Conservation (phyloP, 2,113 vertebrate genomes). For the Oreocharis arfaki region DNA sequence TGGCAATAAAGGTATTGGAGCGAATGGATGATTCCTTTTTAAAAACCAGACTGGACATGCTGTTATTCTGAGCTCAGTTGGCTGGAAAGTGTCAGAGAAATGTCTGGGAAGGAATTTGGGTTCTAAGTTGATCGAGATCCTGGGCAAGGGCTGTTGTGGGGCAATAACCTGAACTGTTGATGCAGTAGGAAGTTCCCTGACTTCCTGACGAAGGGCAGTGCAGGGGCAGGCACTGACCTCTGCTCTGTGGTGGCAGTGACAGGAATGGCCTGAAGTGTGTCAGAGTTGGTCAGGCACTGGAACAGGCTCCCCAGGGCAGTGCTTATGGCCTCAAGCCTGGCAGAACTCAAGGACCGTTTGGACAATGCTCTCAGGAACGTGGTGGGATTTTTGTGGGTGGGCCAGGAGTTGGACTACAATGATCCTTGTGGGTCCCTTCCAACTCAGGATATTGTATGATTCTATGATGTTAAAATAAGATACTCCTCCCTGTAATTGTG, state of each 20-base stretch:
- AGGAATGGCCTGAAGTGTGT: background rate
- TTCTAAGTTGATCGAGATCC: background rate
- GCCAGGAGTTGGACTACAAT: background rate
- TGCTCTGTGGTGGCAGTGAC: background rate
- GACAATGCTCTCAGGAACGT: fast-evolving
- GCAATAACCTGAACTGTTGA: background rate
- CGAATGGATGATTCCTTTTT: background rate
- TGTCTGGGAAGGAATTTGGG: background rate
- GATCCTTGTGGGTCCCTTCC: background rate
- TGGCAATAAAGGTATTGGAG: background rate
- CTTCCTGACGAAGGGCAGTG: background rate
- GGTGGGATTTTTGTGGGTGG: background rate
- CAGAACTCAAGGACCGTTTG: background rate
- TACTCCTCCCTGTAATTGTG: background rate
- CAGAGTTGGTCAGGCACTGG: background rate
- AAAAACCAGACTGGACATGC: background rate
- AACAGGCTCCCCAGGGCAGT: background rate
- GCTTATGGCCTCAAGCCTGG: background rate
- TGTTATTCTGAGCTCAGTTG: background rate
- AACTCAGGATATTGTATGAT: background rate
- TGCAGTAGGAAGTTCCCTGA: background rate
- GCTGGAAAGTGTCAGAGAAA: background rate
- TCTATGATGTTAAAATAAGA: background rate
- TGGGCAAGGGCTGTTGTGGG: background rate
- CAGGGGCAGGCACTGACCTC: background rate